A percentile compares a stretch with the other conserved stretches of the same genome.
Evolutionary conservation across 1,140 invertebrate species (phyloP).

Genomic region (Papilio machaon): DNA sequence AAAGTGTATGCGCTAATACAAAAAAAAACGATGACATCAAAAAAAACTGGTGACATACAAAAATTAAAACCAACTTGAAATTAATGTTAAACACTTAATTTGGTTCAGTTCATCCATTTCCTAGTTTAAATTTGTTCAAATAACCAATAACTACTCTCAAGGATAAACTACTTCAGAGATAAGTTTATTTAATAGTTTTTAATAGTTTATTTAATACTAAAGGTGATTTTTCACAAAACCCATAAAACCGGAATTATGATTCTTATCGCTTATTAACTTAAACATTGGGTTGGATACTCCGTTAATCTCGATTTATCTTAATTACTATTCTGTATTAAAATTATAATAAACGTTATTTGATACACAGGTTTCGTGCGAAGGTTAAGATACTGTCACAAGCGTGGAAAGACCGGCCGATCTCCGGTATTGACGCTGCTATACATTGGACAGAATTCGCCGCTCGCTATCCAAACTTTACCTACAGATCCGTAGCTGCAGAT

Average conservation of each 20-base stretch:
- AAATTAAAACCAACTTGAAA: not conserved
- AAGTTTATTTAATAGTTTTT: too few species aligned
- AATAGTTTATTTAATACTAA: not conserved
- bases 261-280: not conserved
- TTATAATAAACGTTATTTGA: conserved; percentile 32
- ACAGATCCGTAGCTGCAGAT: conserved; percentile 60
- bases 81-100: not conserved
- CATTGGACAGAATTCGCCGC: conserved; percentile 83
- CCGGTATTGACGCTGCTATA: conserved; percentile 79
- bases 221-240: not conserved
- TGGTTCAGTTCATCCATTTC: not conserved
- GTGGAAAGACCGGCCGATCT: conserved; percentile 81
- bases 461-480: conserved; percentile 74
- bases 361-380: conserved; percentile 63
- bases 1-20: not conserved
- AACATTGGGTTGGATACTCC: not conserved
- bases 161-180: not conserved
- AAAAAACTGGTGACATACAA: not conserved
- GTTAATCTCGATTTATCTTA: not conserved
- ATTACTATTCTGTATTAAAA: not conserved
- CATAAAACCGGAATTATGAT: not conserved
- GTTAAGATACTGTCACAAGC: conserved; percentile 81
- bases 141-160: not conserved
- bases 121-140: not conserved
- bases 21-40: not conserved